Base-by-base conservation (phyloP, 2,888 invertebrate genomes). In the Criorhina ranunculi region DNA sequence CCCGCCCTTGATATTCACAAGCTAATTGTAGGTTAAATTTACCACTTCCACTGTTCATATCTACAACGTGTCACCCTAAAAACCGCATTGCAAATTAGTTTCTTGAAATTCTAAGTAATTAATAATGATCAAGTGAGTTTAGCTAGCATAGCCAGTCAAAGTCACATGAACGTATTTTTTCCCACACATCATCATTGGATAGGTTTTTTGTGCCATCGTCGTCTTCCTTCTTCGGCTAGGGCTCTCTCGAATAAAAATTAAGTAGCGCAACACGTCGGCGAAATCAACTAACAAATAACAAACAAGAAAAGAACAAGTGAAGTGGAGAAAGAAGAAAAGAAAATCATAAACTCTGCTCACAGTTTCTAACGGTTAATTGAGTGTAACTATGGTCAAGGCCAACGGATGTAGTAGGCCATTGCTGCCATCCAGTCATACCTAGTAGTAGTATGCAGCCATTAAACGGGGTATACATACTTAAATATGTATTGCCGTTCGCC, bases 331-430 rank as follows among this genome's bases (percentile, higher is more conserved):
- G 49, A 12, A 62, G 29, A 19, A 8, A 55, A 33, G 24, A 53
- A 37, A 76, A 24, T 51, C 29, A 29, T 75, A 57, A 15, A 82
- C 31, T 64, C 69, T 64, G 60, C 37, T 76, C 66, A 73, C 72
- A 59, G 67, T 69, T 64, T 76, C 85, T 76, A 85, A 80, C 66
- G 80, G 85, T 55, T 85, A 76, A 79, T 79, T 85, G 57, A 73
- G 78, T 75, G 75, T 85, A 75, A 85, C 75, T 53, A 70, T 72
- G 85, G 80, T 76, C 79, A 85, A 85, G 85, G 85, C 76, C 70
- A 85, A 70, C 70, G 76, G 80, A 76, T 79, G 69, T 79, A 64
- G 75, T 64, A 66, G 46, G 72, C 64, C 70, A 70, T 76, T 60
- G 80, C 24, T 72, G 44, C 49, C 46, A 59, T 5, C 35, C 5